phyloP scores from a whole-genome alignment of 2,888 invertebrate genomes.

The Amphipoea lucens region DNA sequence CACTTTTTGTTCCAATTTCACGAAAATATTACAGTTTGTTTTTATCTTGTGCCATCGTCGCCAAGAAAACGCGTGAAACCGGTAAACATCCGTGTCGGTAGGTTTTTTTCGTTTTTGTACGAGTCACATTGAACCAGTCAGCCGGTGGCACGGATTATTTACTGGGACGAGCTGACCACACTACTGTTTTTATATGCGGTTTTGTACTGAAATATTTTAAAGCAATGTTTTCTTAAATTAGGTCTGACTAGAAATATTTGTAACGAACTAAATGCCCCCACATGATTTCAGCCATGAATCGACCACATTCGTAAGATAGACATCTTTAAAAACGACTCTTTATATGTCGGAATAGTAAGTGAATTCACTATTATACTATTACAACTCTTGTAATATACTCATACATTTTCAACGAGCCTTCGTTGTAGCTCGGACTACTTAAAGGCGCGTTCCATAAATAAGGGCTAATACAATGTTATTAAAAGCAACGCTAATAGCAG shows the following conservation, averaged over 20 bases:
- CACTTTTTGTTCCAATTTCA: conserved; percentile 35
- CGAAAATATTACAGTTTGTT: conserved; percentile 29
- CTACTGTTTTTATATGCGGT: conserved; percentile 32
- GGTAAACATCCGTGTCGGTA: conserved; percentile 59
- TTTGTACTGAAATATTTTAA: conserved; percentile 8
- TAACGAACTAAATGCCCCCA: not conserved
- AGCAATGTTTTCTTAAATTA: conserved; percentile 3
- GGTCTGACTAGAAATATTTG: not conserved
- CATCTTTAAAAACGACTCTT: not conserved
- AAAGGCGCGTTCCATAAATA: conserved; percentile 28
- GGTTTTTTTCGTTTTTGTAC: conserved; percentile 43
- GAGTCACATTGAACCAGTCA: conserved; percentile 39
- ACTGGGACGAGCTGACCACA: conserved; percentile 32
- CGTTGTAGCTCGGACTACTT: not conserved
- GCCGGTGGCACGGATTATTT: conserved; percentile 27
- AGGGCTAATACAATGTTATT: conserved; percentile 24
- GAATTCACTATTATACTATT: not conserved
- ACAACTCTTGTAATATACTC: not conserved
- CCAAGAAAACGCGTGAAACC: conserved; percentile 48
- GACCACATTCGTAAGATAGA: not conserved
- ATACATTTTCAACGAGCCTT: not conserved
- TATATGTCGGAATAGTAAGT: not conserved
- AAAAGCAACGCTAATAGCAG: conserved; percentile 37
- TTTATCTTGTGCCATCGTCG: conserved; percentile 41
- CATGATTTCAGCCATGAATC: not conserved